Conservation (phyloP, 2,888 invertebrate genomes). For the Hyalella azteca region DNA sequence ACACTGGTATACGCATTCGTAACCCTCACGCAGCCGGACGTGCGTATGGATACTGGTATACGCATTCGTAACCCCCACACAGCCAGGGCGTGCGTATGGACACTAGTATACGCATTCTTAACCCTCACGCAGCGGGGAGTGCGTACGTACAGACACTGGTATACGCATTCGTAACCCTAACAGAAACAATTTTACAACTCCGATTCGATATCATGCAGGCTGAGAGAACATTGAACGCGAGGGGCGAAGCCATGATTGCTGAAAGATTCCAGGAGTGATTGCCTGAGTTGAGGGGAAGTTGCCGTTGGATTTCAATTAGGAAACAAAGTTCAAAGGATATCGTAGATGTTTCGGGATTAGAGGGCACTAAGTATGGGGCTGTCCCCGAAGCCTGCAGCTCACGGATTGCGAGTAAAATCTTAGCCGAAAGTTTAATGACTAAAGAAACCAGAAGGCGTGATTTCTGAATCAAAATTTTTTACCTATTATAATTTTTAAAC, state of each 20-base stretch:
- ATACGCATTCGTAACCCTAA: neutral
- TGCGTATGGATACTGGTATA: neutral
- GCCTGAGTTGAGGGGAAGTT: neutral
- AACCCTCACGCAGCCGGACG: neutral
- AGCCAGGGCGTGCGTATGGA: neutral
- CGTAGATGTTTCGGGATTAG: conserved; percentile 12
- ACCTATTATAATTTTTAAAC: neutral
- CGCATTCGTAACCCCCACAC: too few species aligned
- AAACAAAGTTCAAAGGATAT: conserved; percentile 23
- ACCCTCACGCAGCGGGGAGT: neutral
- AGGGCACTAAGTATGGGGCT: neutral
- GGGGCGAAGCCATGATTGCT: conserved; percentile 17
- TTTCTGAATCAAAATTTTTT: neutral
- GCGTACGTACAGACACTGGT: too few species aligned
- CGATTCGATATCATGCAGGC: neutral
- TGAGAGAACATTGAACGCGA: neutral
- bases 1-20: neutral
- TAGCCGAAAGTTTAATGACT: neutral
- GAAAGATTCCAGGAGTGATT: conserved; percentile 11
- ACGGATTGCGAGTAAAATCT: neutral
- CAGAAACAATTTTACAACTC: neutral
- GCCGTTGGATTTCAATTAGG: conserved; percentile 28
- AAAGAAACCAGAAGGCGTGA: neutral
- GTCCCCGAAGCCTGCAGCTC: neutral
- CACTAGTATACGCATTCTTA: too few species aligned